Evolutionary conservation across 2,113 vertebrate genomes (phyloP), one percentile per base, ranked within the genome.

Genomic region (Patagioenas fasciata): DNA sequence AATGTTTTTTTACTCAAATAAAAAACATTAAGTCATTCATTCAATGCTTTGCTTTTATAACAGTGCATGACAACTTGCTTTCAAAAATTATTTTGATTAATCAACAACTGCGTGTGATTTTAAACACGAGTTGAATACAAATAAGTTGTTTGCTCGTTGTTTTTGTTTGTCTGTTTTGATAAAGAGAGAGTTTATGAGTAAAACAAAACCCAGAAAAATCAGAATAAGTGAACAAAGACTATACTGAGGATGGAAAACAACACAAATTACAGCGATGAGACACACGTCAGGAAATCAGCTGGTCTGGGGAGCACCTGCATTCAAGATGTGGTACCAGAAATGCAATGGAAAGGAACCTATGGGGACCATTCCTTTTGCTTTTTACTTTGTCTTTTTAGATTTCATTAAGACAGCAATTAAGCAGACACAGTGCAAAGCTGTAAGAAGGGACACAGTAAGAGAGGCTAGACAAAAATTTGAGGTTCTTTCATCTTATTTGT

Each of bases 291-390:
- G 92, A 88, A 93, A 86, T 80, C 18, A 61, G 85, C 86, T 60
- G 48, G 36, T 80, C 67, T 90, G 90, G 85, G 62, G 82, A 77
- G 75, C 90, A 90, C 66, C 96, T 97, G 95, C 57, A 18, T 2
- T 88, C 95, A 94, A 94, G 88, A 93, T 92, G 75, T 66, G 58
- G 9, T 28, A 31, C 1, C 9, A n/a, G 32, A 1, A 25, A 78
- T 17, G 21, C 34, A 58, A 75, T 65, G 62, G 36, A 61, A 82
- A 73, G 54, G 16, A 80, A 73, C 54, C 54, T 11, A 1, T 2
- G 7, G 64, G 54, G 32, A 58, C 4, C 47, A 40, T 1, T 15
- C 48, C 34, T 60, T 78, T 32, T 19, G 34, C 3, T 62, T 75
- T 36, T 31, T 28, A 1, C 11, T 86, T 62, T 26, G 77, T 38